phyloP scores from a whole-genome alignment of 2,797 vertebrate genomes.

The Muscicapa striata region DNA sequence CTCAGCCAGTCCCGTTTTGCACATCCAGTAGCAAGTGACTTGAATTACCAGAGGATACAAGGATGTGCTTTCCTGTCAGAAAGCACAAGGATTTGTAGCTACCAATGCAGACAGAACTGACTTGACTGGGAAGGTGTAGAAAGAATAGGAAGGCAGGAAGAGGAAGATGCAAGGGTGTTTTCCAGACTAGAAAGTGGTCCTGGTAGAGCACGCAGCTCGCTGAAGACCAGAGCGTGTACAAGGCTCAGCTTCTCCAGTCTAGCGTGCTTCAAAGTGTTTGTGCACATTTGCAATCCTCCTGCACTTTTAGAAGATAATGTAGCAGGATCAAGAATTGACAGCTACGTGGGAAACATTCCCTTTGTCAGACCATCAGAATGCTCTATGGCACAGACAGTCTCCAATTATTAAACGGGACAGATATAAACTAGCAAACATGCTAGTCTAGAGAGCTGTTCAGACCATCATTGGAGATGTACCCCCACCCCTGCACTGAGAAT shows the following conservation, averaged over 20 bases:
- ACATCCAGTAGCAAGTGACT: slow-evolving; percentile 49
- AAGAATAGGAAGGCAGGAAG: slow-evolving; percentile 49
- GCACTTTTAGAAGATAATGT: slow-evolving; percentile 67
- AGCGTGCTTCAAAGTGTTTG: slow-evolving; percentile 64
- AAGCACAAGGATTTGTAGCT: slow-evolving; percentile 63
- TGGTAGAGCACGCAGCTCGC: slow-evolving; percentile 54
- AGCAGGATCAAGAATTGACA: slow-evolving; percentile 67
- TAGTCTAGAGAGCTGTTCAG: slow-evolving; percentile 77
- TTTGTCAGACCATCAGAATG: slow-evolving; percentile 51
- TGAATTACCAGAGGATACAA: slow-evolving; percentile 25
- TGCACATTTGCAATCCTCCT: slow-evolving; percentile 53
- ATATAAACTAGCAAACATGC: slow-evolving; percentile 73
- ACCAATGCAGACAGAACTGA: slow-evolving; percentile 33
- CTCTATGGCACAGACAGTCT: slow-evolving; percentile 50
- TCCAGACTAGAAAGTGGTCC: slow-evolving; percentile 71
- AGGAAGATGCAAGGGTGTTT: slow-evolving; percentile 61
- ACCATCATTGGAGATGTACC: slow-evolving; percentile 74
- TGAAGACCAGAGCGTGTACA: slow-evolving; percentile 52
- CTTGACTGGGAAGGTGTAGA: not conserved
- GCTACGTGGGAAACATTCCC: slow-evolving; percentile 51
- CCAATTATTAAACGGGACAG: slow-evolving; percentile 45
- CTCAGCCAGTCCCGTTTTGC: slow-evolving; percentile 51
- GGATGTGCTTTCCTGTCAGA: slow-evolving; percentile 64
- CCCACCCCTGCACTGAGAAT: slow-evolving; percentile 82
- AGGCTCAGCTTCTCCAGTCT: slow-evolving; percentile 66